Percentiles rank a stretch among this genome's conserved stretches.
Evolutionary conservation across 2,888 invertebrate species (phyloP).

Genomic region (Lydus trimaculatus): DNA sequence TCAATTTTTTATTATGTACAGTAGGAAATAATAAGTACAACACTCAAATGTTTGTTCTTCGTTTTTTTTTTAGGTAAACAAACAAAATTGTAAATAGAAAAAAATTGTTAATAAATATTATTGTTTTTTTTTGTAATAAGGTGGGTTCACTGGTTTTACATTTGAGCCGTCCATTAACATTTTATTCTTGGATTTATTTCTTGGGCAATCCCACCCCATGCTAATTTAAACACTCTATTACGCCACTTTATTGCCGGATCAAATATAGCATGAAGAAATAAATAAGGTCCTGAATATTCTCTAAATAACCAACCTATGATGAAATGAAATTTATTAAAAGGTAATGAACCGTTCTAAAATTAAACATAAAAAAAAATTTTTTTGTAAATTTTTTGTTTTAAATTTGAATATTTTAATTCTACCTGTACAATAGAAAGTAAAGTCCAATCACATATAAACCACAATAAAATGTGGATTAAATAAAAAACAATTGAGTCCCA

Average conservation of each 20-base stretch:
- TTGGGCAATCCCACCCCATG: constrained; percentile 96
- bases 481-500: constrained; percentile 93
- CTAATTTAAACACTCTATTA: constrained; percentile 86
- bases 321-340: constrained; percentile 93
- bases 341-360: constrained; percentile 84
- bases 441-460: constrained; percentile 97
- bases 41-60: too few relatives aligned
- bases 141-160: constrained; percentile 21
- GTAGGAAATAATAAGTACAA: constrained; percentile 1
- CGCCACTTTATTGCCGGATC: constrained; percentile 94
- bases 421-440: constrained; percentile 87
- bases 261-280: constrained; percentile 86
- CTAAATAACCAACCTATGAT: constrained; percentile 94
- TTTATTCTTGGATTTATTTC: constrained; percentile 81
- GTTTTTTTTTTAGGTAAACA: too few relatives aligned
- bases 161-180: constrained; percentile 58
- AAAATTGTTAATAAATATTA: neutral
- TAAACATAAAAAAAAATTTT: constrained; percentile 26
- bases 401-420: constrained; percentile 26
- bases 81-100: constrained; percentile 6
- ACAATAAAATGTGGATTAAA: constrained; percentile 88
- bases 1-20: constrained; percentile 1
- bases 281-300: constrained; percentile 88
- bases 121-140: constrained; percentile 10
- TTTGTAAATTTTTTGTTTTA: neutral